These are phyloP conservation scores for Amphipyra berbera DNA, from an alignment of 2,888 invertebrate species.

Conservation along the genomic window DNA sequence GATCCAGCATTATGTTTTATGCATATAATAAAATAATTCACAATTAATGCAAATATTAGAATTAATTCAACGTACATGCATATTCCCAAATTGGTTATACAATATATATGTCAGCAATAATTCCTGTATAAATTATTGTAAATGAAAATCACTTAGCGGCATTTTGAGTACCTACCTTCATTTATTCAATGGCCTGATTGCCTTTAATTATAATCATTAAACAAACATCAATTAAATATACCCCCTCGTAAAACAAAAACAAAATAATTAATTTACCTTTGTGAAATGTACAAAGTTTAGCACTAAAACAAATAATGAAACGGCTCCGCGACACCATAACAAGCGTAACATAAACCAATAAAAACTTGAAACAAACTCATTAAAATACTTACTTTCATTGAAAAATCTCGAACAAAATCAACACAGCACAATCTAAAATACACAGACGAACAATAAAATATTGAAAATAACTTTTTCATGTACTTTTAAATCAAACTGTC, in stretches of 20 bases:
- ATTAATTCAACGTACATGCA: no score
- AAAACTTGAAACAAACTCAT: conserved; percentile 38
- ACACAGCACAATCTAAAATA: conserved; percentile 47
- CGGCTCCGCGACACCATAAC: conserved; percentile 27
- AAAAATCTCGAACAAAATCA: conserved; percentile 26
- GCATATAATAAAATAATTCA: no score
- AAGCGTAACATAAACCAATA: conserved; percentile 44
- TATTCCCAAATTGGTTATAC: no score
- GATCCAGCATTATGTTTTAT: no score
- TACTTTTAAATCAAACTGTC: conserved; percentile 38
- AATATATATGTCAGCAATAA: no score
- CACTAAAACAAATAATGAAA: conserved; percentile 34
- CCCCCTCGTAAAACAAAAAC: neutral
- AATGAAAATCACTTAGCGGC: no score
- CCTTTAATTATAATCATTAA: neutral
- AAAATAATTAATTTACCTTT: conserved; percentile 3
- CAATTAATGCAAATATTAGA: no score
- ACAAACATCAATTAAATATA: neutral
- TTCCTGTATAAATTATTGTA: no score
- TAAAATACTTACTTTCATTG: conserved; percentile 50
- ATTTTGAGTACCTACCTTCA: no score
- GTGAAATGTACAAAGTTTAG: conserved; percentile 6
- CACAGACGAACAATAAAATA: conserved; percentile 32
- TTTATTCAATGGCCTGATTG: no score
- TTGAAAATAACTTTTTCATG: conserved; percentile 8